Conservation (phyloP, 2,888 invertebrate species). For the Clitarchus hookeri region DNA sequence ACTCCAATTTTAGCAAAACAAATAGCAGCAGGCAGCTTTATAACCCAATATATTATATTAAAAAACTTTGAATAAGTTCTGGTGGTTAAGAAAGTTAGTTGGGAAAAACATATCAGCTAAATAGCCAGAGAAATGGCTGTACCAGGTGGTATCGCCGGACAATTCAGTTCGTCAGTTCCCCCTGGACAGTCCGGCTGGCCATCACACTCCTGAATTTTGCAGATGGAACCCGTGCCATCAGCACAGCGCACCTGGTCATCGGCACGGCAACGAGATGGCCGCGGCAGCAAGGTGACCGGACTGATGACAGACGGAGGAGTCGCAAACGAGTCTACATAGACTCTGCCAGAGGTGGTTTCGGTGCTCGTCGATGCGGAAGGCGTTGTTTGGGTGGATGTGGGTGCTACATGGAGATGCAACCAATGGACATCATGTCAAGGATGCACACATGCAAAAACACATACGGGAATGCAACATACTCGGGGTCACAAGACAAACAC, state of each 20-base stretch:
- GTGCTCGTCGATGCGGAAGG: background rate
- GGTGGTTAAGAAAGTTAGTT: background rate
- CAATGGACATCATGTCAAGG: background rate
- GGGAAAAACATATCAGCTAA: background rate
- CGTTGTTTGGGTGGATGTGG: background rate
- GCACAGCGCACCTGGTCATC: constrained; percentile 60
- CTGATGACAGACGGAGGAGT: background rate
- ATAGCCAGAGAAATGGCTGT: background rate
- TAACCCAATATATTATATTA: no score
- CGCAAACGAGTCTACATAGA: no score
- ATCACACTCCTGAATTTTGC: constrained; percentile 66
- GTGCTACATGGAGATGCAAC: background rate
- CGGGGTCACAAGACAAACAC: background rate
- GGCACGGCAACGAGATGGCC: constrained; percentile 54
- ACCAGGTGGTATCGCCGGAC: constrained; percentile 49
- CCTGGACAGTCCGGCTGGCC: constrained; percentile 66
- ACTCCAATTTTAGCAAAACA: no score
- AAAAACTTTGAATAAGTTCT: background rate
- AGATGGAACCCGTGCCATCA: constrained; percentile 60
- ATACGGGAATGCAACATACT: background rate
- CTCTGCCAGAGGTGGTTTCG: background rate
- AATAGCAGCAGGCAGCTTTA: no score
- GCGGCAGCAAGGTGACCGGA: background rate
- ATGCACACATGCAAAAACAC: background rate
- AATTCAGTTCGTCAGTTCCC: constrained; percentile 69